phyloP scores from a whole-genome alignment of 2,113 vertebrate genomes.

The Pithys albifrons region DNA sequence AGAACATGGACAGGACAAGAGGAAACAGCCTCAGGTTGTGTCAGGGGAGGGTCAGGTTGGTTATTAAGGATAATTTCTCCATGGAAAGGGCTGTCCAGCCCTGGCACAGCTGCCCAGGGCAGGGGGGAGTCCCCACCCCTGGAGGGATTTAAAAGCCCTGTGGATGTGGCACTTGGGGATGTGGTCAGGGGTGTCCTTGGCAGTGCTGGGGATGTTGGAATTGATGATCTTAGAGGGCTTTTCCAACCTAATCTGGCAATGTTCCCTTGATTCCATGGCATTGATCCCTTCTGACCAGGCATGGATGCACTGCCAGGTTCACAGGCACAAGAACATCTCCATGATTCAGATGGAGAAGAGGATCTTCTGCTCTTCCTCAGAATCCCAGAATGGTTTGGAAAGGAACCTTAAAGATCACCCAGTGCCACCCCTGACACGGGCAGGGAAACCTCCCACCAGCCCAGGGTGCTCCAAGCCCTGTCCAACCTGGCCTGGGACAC shows the following conservation, averaged over 20 bases:
- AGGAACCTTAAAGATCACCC: neutral
- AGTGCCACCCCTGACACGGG: rapidly evolving
- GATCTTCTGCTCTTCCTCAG: neutral
- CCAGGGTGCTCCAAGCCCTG: neutral
- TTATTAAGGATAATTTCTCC: neutral
- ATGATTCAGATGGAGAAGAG: rapidly evolving
- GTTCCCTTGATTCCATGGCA: rapidly evolving
- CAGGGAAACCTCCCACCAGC: neutral
- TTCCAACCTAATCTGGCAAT: neutral
- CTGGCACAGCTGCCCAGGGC: neutral
- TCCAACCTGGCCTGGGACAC: neutral
- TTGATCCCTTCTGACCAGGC: neutral
- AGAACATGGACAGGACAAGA: neutral
- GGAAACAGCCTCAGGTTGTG: neutral
- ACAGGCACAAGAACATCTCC: neutral
- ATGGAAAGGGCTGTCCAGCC: neutral
- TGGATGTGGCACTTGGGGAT: neutral
- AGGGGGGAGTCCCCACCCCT: neutral
- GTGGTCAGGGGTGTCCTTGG: neutral
- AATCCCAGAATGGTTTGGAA: neutral
- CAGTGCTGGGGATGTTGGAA: neutral
- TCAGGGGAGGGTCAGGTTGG: neutral
- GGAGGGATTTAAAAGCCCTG: neutral
- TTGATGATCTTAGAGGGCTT: neutral
- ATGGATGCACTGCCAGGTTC: rapidly evolving